Base-by-base conservation (phyloP, 2,888 invertebrate genomes). In the Mimumesa dahlbomi region DNA sequence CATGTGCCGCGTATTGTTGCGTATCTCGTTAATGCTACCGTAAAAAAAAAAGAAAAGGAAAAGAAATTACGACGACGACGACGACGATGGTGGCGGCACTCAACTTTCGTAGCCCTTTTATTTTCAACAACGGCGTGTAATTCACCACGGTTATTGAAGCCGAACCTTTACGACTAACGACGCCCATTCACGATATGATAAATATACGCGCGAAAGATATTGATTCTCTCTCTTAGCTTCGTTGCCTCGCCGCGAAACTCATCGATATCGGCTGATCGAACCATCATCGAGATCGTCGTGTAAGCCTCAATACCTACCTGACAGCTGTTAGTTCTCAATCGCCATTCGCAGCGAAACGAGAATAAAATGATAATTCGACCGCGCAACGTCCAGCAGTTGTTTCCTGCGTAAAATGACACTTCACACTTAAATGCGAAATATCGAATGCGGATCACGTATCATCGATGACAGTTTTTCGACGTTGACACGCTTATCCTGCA, bases 321-420 rank as follows among this genome's bases (percentile, higher is more conserved):
- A 58, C 76, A 77, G 76, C 69, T 73, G 70, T 70, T 61, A 6
- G 31, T 16, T 5, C 54, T 29, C 58, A 59, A 61, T 66, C 62
- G 13, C 25, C 48, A 9, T 36, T 31, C 18, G 45, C 58, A n/a
- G 54, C 9, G 6, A 19, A 59, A 72, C 34, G 59, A 54, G 59
- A 31, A 59, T 70, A 59, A 70, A 71, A 70, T 59, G 64, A 56
- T 64, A 72, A 70, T 70, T 25, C n/a, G 25, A 25, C 3, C 13
- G 42, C 46, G 49, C 56, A 56, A 50, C 22, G 49, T 40, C 42
- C 38, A 56, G 14, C 64, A 19, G 54, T 64, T 56, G 64, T 38
- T 70, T 64, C 65, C 59, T 59, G 56, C 31, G 36, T 22, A 49
- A 45, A 69, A 71, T 38, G 52, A 54, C 53, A 54, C 40, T 50